Conservation (phyloP, 2,888 invertebrate species). For the Phyto melanocephala region DNA sequence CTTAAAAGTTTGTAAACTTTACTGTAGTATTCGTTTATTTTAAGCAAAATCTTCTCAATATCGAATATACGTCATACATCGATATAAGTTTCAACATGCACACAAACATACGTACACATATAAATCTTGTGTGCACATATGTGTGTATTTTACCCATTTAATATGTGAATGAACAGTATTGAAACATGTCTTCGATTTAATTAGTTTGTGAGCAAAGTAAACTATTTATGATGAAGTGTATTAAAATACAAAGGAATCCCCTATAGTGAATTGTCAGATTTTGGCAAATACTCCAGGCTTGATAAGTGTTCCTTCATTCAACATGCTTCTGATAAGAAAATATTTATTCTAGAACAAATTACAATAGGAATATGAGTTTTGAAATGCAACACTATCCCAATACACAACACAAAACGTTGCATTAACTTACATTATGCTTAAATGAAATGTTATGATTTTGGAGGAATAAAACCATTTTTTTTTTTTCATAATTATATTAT, state of each 20-base stretch:
- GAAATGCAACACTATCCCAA: too few species aligned
- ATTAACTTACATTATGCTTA: too few species aligned
- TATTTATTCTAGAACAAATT: neutral
- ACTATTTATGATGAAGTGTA: slow-evolving; percentile 26
- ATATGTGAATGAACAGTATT: slow-evolving; percentile 4
- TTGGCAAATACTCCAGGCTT: neutral
- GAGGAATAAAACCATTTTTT: too few species aligned
- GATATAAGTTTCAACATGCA: too few species aligned
- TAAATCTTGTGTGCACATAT: neutral
- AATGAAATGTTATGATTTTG: too few species aligned
- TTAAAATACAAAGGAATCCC: slow-evolving; percentile 2
- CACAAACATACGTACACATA: neutral
- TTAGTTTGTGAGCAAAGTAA: slow-evolving; percentile 25
- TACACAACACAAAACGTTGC: too few species aligned
- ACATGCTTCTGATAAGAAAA: slow-evolving; percentile 4
- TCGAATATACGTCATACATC: neutral
- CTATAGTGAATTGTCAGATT: slow-evolving; percentile 1
- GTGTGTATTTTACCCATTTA: neutral
- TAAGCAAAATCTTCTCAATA: too few species aligned
- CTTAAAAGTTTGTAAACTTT: too few species aligned
- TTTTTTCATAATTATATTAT: too few species aligned
- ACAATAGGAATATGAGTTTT: too few species aligned
- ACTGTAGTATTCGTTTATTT: too few species aligned
- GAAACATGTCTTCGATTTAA: slow-evolving; percentile 36
- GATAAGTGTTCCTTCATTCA: neutral